Base-by-base conservation (phyloP, 2,888 invertebrate species). In the Calameuta pallipes region DNA sequence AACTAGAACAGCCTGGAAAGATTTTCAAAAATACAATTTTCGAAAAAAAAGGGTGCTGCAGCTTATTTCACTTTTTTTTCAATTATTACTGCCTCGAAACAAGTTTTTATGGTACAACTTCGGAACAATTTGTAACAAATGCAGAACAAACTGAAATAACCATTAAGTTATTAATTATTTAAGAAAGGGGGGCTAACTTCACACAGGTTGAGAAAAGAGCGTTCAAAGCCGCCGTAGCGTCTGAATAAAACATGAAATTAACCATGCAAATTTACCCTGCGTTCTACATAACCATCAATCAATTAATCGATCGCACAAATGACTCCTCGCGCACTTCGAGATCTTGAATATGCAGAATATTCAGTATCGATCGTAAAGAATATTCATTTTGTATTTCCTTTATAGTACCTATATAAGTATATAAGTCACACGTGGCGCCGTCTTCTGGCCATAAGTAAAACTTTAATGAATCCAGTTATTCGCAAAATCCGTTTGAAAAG, bases 401-500 rank as follows among this genome's bases (percentile, higher is more conserved):
- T 23, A 2, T 23, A 6, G 23, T 56, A 56, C 23, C 23, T 56
- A 56, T 56, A 23, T 56, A 56, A 9, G 15, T 56, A 56, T 56
- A 56, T 9, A 6, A 56, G 2, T 56, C 2, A 23, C 15, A 15
- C 6, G 41, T 56, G 41, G 41, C 23, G 23, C 41, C 23, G 23
- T 56, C 23, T 15, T 56, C 41, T 56, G 23, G 41, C 23, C 41
- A 23, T 56, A 56, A 23, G 41, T 56, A 56, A 23, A 56, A 56
- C 41, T 56, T 56, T 56, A 56, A 56, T 56, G 41, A 56, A 56
- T 56, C 12, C 33, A 74, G 77, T 77, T 74, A 77, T 77, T 77
- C 69, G 77, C 69, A 23, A 74, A 77, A 74, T 74, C 74, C 73
- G 73, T 77, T 74, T 74, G 74, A 77, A 76, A 71, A 41, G 11